phyloP scores from a whole-genome alignment of 2,113 vertebrate species.

The Melanostigma gelatinosum region DNA sequence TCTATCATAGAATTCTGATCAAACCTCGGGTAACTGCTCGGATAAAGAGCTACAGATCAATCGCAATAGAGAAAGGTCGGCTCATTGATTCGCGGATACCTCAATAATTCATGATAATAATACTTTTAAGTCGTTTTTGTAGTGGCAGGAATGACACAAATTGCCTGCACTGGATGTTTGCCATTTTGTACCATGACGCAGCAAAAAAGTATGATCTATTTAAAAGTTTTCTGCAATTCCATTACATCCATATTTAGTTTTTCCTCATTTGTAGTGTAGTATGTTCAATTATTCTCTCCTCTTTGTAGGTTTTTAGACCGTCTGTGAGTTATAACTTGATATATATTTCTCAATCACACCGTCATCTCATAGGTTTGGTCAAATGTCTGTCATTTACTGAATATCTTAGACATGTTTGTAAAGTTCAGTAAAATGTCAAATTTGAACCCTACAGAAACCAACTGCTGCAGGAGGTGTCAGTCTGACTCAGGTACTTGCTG shows the following conservation, averaged over 20 bases:
- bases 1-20: neutral
- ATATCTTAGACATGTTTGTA: slow-evolving; percentile 57
- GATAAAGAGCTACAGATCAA: neutral
- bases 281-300: slow-evolving; percentile 6
- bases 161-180: neutral
- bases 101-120: neutral
- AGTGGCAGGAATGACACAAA: slow-evolving; percentile 3
- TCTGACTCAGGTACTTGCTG: slow-evolving; percentile 83
- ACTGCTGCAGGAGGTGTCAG: slow-evolving; percentile 85
- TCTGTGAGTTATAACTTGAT: slow-evolving; percentile 4
- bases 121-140: neutral
- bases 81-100: neutral
- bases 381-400: slow-evolving; percentile 51
- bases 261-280: neutral
- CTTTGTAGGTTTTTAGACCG: neutral
- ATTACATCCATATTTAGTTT: neutral
- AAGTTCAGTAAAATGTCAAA: slow-evolving; percentile 82
- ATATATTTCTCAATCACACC: neutral
- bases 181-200: neutral
- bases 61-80: neutral
- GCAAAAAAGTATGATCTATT: neutral
- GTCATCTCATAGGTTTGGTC: slow-evolving; percentile 1
- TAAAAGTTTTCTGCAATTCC: neutral
- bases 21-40: neutral
- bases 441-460: slow-evolving; percentile 85